Base-by-base conservation (phyloP, 2,888 invertebrate species). In the Synanthedon formicaeformis region DNA sequence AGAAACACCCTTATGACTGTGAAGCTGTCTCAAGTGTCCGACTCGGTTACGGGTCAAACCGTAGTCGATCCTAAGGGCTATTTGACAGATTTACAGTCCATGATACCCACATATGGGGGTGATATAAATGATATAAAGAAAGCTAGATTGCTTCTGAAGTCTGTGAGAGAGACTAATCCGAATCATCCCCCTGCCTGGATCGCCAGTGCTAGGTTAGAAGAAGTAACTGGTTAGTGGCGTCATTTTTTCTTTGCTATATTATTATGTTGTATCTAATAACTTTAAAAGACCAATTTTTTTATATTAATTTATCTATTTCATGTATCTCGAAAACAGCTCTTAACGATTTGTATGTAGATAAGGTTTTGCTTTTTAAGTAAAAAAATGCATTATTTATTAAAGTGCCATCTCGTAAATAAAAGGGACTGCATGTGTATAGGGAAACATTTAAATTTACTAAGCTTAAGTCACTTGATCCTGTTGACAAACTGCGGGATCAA, bases 101-200 rank as follows among this genome's bases (percentile, higher is more conserved):
- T 99, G 98, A 96, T 99, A 66, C 99, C 99, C 0, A 96, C 97
- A 0, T 97, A 98, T 70, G 99, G 99, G 0, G 98, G 98, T 2
- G 99, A 98, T 73, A 98, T 98, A 48, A 97, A 96, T 76, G 98
- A 98, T 70, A 98, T 98, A 12, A 99, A 99, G 76, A 99, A 99
- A 75, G 99, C 99, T 0, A 89, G 99, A 54, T 82, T 98, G 53
- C 80, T 99, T 48, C 79, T 99, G 48, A 99, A 99, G 75, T 98
- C 98, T 51, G 98, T 99, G 0, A 89, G 99, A 51, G 95, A 95
- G 72, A 99, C 99, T 0, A 99, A 99, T 87, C 99, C 99, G 0
- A 98, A 98, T 75, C 99, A 99, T 89, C 98, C 99, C 0, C 99
- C 99, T 0, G 99, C 98, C 6, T 99, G 99, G 99, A 97, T 99